Conservation (phyloP, 2,113 vertebrate species). For the Brachyhypopomus gauderio region DNA sequence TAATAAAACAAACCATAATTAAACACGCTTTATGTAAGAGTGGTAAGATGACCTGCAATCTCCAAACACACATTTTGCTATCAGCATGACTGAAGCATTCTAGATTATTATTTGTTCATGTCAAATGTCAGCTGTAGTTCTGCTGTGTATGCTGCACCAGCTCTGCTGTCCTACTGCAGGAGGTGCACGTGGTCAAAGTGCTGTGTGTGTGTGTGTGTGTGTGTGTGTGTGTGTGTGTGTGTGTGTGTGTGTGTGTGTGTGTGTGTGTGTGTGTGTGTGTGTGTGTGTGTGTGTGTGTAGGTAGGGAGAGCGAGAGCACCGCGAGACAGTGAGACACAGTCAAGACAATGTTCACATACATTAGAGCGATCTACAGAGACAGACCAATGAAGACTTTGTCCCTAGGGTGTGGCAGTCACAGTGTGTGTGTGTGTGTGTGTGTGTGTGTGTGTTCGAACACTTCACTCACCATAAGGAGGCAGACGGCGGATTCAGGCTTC, state of each 20-base stretch:
- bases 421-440: neutral
- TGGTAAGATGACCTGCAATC: too few relatives aligned
- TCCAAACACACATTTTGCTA: neutral
- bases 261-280: too few relatives aligned
- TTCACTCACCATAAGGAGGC: constrained; percentile 92
- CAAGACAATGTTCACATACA: constrained; percentile 26
- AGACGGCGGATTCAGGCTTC: constrained; percentile 92
- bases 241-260: neutral
- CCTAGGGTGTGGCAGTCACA: constrained; percentile 26
- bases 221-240: neutral
- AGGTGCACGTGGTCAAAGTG: constrained; percentile 45
- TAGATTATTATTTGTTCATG: neutral
- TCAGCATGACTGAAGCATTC: neutral
- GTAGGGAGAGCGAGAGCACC: constrained; percentile 32
- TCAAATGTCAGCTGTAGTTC: neutral
- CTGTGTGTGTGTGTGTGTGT: constrained; percentile 5
- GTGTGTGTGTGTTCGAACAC: constrained; percentile 20
- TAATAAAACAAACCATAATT: too few relatives aligned
- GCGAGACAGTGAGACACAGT: constrained; percentile 24
- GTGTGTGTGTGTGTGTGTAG: too few relatives aligned
- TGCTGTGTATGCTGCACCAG: too few relatives aligned
- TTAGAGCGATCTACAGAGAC: constrained; percentile 8
- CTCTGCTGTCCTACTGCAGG: constrained; percentile 45
- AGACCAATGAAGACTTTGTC: constrained; percentile 9
- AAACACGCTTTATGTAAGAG: too few relatives aligned